Conservation (phyloP, 2,797 vertebrate species). For the Masticophis lateralis region DNA sequence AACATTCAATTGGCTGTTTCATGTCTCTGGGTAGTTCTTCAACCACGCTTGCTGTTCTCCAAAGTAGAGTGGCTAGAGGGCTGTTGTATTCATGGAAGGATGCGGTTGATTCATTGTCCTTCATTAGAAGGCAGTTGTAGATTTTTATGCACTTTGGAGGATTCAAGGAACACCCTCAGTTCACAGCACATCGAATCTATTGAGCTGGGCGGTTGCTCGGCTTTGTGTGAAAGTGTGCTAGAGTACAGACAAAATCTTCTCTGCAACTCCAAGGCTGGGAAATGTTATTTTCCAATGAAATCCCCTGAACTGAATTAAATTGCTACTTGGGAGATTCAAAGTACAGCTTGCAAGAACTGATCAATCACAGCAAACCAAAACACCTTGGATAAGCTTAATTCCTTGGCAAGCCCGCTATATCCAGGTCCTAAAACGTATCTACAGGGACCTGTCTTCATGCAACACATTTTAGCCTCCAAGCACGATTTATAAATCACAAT, state of each 20-base stretch:
- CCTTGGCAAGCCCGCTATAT: not conserved
- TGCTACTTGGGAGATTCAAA: not conserved
- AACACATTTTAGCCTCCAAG: not conserved
- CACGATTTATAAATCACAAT: not conserved
- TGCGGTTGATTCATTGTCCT: not conserved
- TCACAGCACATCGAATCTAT: not conserved
- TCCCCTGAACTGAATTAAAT: not conserved
- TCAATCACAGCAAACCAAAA: not conserved
- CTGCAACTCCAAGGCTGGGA: not conserved
- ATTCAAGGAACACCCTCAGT: not conserved
- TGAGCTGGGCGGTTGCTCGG: not conserved
- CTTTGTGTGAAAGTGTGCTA: not conserved
- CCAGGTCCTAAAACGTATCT: not conserved
- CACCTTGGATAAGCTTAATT: not conserved
- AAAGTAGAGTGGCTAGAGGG: conserved; percentile 10
- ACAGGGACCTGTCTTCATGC: not conserved
- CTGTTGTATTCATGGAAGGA: not conserved
- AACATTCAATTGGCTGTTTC: conserved; percentile 40
- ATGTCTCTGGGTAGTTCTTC: conserved; percentile 43
- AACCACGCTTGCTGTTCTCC: conserved; percentile 29
- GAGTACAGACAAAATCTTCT: not conserved
- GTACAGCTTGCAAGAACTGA: not conserved
- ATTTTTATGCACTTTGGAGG: not conserved
- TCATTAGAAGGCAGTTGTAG: not conserved
- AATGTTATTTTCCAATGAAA: not conserved